Evolutionary conservation across 2,113 vertebrate species (phyloP), one percentile per base, ranked within the genome.

Genomic region (Gasterosteus aculeatus): DNA sequence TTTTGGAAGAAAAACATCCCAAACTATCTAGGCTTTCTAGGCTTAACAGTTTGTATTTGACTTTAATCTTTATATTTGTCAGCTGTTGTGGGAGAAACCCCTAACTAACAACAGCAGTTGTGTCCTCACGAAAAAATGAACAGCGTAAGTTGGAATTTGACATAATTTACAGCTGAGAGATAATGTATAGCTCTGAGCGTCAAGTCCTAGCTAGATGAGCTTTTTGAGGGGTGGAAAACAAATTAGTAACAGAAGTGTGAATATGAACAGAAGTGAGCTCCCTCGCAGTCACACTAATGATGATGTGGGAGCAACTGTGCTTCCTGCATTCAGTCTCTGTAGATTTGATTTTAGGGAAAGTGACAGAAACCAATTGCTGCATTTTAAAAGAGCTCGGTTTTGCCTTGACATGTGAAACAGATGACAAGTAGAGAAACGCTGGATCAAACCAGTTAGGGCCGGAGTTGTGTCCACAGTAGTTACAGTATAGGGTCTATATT

Each of bases 181-280:
- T 19, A 42, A 69, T 54, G 49, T 26, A 51, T 51, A 41, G 61
- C 67, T 67, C 26, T 22, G 3, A 62, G 58, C n/a, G 2, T 4
- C 19, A 59, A 64, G 51, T 51, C 5, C 1, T 26, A 42, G 51
- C n/a, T 41, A 47, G 44, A 72, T 58, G 58, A 77, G n/a, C 26
- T 74, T 47, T 49, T 69, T 61, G 59, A 16, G 7, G 54, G 41
- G 16, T 46, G 9, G n/a, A 68, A 71, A 75, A 72, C 62, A 59
- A 82, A 68, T 85, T 54, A 46, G 42, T n/a, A 2, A 71, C 47
- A 68, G 51, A 79, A 79, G 63, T 79, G 75, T 68, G 83, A 85
- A 72, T 67, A 10, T 74, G 70, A 81, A 71, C 78, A 81, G 71
- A 78, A 81, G 65, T 58, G 79, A 75, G 72, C 57, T 42, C 70